Evolutionary conservation across 2,888 invertebrate species (phyloP).

Genomic region (Brachylomia viminalis): DNA sequence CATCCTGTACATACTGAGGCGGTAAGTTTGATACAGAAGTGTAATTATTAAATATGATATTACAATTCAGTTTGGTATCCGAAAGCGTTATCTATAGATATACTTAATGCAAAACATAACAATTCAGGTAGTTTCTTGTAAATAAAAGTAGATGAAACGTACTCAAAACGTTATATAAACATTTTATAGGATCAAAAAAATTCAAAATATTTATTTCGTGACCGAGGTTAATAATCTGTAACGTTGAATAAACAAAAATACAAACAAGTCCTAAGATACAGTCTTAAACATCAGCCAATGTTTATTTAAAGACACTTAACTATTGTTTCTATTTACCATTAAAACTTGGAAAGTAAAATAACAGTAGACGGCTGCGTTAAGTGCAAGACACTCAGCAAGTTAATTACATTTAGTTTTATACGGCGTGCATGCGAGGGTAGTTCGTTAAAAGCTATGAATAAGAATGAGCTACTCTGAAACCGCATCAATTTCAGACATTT

Average conservation of each 20-base stretch:
- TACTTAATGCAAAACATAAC: neutral
- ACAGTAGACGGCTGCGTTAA: slow-evolving; percentile 5
- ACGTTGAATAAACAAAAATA: neutral
- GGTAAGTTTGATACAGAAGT: slow-evolving; percentile 90
- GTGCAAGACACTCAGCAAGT: slow-evolving; percentile 33
- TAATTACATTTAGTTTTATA: slow-evolving; percentile 54
- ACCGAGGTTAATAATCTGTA: too few relatives aligned
- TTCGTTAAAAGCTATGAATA: slow-evolving; percentile 50
- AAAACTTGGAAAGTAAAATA: slow-evolving; percentile 1
- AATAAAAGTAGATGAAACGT: neutral
- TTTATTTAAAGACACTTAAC: neutral
- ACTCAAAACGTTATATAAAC: neutral
- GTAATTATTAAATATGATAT: neutral
- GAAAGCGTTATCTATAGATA: neutral
- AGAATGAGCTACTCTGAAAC: slow-evolving; percentile 41
- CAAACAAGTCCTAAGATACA: neutral
- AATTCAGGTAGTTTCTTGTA: neutral
- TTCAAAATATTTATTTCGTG: neutral
- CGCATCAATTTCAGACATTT: slow-evolving; percentile 47
- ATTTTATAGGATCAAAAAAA: neutral
- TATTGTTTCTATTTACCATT: neutral
- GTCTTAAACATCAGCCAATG: neutral
- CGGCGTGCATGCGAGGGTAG: slow-evolving; percentile 18
- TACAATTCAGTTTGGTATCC: neutral
- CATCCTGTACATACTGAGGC: slow-evolving; percentile 98